phyloP scores from a whole-genome alignment of 2,888 invertebrate species.

The Ditula angustiorana region DNA sequence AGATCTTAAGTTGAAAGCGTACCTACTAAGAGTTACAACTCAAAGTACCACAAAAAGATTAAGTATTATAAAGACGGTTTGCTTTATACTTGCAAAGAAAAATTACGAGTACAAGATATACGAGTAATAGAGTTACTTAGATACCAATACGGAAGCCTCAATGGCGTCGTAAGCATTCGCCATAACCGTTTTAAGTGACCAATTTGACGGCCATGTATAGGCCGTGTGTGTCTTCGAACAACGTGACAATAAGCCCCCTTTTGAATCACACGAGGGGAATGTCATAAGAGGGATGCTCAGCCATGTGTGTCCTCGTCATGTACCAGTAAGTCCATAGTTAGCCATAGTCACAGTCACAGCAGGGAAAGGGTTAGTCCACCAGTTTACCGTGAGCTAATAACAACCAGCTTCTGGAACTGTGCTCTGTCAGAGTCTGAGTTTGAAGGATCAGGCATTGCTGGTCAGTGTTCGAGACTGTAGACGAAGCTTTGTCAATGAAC shows the following conservation, averaged over 20 bases:
- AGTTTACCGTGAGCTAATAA: conserved; percentile 53
- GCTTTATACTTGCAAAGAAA: too few species aligned
- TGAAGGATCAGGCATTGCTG: conserved; percentile 50
- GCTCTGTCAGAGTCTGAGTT: conserved; percentile 25
- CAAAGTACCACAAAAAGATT: too few species aligned
- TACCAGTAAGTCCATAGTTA: conserved; percentile 23
- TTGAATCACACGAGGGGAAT: conserved; percentile 4
- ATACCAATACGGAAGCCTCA: too few species aligned
- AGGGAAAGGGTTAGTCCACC: conserved; percentile 58
- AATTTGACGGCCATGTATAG: neutral
- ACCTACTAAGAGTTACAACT: neutral
- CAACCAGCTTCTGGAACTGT: conserved; percentile 34
- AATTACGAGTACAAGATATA: too few species aligned
- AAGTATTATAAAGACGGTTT: too few species aligned
- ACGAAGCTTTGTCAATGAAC: conserved; percentile 19
- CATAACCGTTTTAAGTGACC: neutral
- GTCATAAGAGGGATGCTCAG: conserved; percentile 30
- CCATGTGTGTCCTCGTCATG: conserved; percentile 24
- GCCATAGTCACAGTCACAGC: conserved; percentile 47
- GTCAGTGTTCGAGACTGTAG: conserved; percentile 49
- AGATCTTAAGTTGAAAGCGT: conserved; percentile 13
- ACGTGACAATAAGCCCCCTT: conserved; percentile 5
- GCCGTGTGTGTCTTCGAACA: neutral
- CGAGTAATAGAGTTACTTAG: too few species aligned
- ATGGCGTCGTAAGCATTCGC: neutral